Conservation (phyloP, 2,888 invertebrate species). For the Allacma fusca region DNA sequence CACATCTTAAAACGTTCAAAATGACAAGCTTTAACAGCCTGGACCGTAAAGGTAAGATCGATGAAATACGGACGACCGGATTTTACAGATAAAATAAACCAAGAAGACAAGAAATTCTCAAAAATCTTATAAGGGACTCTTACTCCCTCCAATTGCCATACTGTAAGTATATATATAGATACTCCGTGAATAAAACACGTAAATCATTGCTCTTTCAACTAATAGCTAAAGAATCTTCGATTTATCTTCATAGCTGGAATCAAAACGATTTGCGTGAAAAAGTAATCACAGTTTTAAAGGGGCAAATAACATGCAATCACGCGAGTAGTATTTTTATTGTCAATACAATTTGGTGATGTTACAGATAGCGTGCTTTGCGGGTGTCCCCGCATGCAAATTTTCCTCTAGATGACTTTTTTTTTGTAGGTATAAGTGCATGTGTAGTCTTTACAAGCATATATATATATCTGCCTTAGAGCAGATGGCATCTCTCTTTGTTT, state of each 20-base stretch:
- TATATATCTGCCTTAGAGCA: neutral
- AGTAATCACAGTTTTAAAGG: slow-evolving; percentile 47
- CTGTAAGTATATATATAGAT: too few relatives aligned
- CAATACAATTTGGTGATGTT: slow-evolving; percentile 37
- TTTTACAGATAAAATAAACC: too few relatives aligned
- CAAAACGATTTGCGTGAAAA: slow-evolving; percentile 42
- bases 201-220: slow-evolving; percentile 6
- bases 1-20: too few relatives aligned
- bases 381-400: slow-evolving; percentile 31
- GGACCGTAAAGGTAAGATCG: too few relatives aligned
- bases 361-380: slow-evolving; percentile 25
- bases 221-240: slow-evolving; percentile 24
- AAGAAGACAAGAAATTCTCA: too few relatives aligned
- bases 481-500: slow-evolving; percentile 31
- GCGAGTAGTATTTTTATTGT: slow-evolving; percentile 41
- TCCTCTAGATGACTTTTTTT: slow-evolving; percentile 19
- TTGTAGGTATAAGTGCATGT: neutral
- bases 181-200: neutral
- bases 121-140: too few relatives aligned
- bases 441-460: neutral
- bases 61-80: too few relatives aligned
- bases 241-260: slow-evolving; percentile 26
- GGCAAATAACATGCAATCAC: slow-evolving; percentile 48
- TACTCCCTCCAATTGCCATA: too few relatives aligned
- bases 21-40: too few relatives aligned